These are phyloP conservation scores for Protonibea diacanthus DNA, from an alignment of 2,797 vertebrate genomes.

Conservation along the genomic window DNA sequence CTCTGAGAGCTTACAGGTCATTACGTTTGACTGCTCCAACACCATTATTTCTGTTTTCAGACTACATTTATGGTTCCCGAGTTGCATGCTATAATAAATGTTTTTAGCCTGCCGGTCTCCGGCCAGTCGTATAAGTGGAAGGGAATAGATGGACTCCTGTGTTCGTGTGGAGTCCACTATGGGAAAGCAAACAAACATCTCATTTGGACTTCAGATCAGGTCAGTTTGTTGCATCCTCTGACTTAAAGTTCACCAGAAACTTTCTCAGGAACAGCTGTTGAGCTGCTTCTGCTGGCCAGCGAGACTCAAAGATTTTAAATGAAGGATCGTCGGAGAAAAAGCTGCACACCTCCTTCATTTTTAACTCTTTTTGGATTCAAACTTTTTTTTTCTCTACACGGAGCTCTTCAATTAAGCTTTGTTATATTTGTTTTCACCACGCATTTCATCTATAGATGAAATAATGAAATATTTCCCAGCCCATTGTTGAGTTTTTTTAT, in stretches of 20 bases:
- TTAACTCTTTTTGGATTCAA: neutral
- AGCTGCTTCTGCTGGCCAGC: neutral
- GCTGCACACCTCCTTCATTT: neutral
- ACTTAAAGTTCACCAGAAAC: neutral
- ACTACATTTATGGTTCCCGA: too few relatives aligned
- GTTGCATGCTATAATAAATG: too few relatives aligned
- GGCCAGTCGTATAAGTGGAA: too few relatives aligned
- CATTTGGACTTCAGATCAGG: neutral
- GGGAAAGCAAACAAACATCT: neutral
- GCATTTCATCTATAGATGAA: constrained; percentile 22
- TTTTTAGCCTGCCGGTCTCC: too few relatives aligned
- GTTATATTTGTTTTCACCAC: neutral
- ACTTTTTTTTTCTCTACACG: neutral
- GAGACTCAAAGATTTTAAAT: neutral
- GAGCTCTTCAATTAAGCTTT: constrained; percentile 18
- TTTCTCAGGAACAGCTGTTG: neutral
- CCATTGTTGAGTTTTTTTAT: constrained; percentile 42
- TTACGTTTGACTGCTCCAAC: too few relatives aligned
- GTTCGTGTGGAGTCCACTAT: neutral
- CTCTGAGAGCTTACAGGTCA: too few relatives aligned
- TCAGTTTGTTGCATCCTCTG: neutral
- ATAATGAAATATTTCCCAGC: constrained; percentile 50
- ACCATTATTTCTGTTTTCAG: too few relatives aligned
- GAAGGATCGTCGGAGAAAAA: neutral
- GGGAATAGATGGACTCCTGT: too few relatives aligned